Percentiles rank a stretch among this genome's conserved stretches.
phyloP scores from a whole-genome alignment of 2,797 vertebrate genomes.

The Siniperca scherzeri region DNA sequence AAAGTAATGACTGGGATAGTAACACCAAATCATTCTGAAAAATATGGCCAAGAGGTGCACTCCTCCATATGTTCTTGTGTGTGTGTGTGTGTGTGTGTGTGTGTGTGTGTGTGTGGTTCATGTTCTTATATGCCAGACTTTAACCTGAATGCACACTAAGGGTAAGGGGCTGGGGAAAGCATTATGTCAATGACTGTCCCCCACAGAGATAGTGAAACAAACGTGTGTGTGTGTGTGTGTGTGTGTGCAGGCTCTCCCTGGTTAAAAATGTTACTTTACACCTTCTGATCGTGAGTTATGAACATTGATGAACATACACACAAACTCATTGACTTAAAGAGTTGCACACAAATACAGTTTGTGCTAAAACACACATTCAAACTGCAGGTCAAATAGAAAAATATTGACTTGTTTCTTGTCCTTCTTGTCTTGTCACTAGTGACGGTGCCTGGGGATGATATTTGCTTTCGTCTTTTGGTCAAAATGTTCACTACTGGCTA shows the following conservation, averaged over 20 bases:
- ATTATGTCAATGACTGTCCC: too few relatives aligned
- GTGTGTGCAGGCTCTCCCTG: not conserved
- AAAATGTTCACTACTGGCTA: not conserved
- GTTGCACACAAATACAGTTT: not conserved
- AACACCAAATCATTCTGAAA: slow-evolving; percentile 6
- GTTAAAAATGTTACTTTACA: not conserved
- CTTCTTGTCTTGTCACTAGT: not conserved
- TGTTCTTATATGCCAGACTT: too few relatives aligned
- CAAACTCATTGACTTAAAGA: not conserved
- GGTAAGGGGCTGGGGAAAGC: too few relatives aligned
- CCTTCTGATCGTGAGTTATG: not conserved
- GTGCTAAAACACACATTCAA: not conserved
- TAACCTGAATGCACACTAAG: too few relatives aligned
- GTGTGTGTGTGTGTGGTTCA: too few relatives aligned
- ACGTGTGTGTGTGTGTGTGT: slow-evolving; percentile 9
- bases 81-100: not conserved
- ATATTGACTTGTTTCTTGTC: not conserved
- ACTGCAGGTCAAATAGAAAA: not conserved
- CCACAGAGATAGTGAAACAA: too few relatives aligned
- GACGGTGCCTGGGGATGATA: not conserved
- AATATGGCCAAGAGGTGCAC: not conserved
- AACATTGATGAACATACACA: not conserved
- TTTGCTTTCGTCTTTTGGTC: not conserved
- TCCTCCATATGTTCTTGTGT: not conserved
- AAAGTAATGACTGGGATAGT: slow-evolving; percentile 6